Evolutionary conservation across 1,140 invertebrate genomes (phyloP), one percentile per base, ranked within the genome.

Genomic region (Neomicropteryx cornuta): DNA sequence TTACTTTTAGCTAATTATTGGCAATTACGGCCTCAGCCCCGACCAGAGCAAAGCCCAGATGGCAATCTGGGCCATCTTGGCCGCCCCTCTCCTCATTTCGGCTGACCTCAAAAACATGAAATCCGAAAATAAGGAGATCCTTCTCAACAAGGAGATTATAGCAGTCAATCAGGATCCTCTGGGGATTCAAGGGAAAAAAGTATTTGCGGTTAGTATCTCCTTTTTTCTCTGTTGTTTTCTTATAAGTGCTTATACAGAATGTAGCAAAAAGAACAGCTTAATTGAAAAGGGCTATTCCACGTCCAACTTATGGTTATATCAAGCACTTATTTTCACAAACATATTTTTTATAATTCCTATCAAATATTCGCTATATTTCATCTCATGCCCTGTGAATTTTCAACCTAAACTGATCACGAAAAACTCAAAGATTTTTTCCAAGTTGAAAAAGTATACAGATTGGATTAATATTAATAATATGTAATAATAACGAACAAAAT

Each of bases 21-120:
- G 91, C 11, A 91, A 95, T 58, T 89, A 73, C 62, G 90, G 87
- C 2, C 56, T 95, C n/a, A 87, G 81, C 37, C 72, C 76, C 43
- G 83, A 87, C 43, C 87, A 94, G 65, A 76, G 83, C 35, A 76
- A 80, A 55, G 69, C 79, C 0, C 91, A 95, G 68, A 88, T 95
- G 83, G 85, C 87, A 0, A 70, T 95, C 42, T 95, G 91, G 91
- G 76, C 85, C 2, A 77, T 95, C 30, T 69, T 91, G 60, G 86
- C 89, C 0, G 83, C 90, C 0, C 91, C 91, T 0, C 60, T 95
- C 0, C 75, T 94, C 8, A 90, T 95, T 77, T 93, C 88, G 16
- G 77, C 78, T 13, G 88, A 95, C 62, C 70, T 95, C 38, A 60
- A 76, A 14, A 75, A 66, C 4, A 81, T 95, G 5, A 63, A 67